phyloP scores from a whole-genome alignment of 2,888 invertebrate genomes.

The Thereva unica region DNA sequence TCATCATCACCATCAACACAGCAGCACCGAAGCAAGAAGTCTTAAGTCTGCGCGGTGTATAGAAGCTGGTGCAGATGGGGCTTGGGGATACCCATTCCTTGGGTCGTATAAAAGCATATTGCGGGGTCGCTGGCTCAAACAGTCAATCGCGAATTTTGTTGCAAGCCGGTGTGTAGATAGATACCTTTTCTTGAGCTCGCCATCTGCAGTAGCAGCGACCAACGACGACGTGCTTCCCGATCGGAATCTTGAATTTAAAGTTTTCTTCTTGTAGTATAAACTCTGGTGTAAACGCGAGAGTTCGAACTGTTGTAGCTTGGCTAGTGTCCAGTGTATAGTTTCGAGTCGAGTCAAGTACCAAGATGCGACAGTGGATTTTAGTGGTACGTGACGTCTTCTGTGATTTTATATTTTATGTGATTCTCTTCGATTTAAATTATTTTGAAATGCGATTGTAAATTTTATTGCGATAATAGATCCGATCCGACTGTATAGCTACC shows the following conservation, averaged over 20 bases:
- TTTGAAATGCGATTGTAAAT: too few species aligned
- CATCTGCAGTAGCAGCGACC: not conserved
- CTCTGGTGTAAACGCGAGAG: not conserved
- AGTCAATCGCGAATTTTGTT: conserved; percentile 52
- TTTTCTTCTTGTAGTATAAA: not conserved
- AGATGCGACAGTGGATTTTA: conserved; percentile 31
- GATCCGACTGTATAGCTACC: not conserved
- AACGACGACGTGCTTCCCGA: not conserved
- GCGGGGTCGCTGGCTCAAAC: conserved; percentile 50
- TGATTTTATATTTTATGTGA: conserved; percentile 1
- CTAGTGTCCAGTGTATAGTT: conserved; percentile 20
- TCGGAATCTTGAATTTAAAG: not conserved
- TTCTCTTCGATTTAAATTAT: too few species aligned
- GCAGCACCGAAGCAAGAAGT: not conserved
- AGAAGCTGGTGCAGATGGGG: conserved; percentile 20
- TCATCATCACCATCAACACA: not conserved
- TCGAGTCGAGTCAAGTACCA: conserved; percentile 5
- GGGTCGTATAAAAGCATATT: conserved; percentile 54
- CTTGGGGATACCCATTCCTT: not conserved
- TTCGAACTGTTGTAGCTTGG: not conserved
- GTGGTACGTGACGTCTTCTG: conserved; percentile 23
- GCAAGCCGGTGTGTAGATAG: conserved; percentile 25
- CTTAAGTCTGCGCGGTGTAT: not conserved
- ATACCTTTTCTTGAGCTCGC: not conserved
- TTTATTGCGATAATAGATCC: too few species aligned